A percentile compares a stretch with the other conserved stretches of the same genome.
phyloP scores from a whole-genome alignment of 2,797 vertebrate species.

The Acanthurus leucopareius region DNA sequence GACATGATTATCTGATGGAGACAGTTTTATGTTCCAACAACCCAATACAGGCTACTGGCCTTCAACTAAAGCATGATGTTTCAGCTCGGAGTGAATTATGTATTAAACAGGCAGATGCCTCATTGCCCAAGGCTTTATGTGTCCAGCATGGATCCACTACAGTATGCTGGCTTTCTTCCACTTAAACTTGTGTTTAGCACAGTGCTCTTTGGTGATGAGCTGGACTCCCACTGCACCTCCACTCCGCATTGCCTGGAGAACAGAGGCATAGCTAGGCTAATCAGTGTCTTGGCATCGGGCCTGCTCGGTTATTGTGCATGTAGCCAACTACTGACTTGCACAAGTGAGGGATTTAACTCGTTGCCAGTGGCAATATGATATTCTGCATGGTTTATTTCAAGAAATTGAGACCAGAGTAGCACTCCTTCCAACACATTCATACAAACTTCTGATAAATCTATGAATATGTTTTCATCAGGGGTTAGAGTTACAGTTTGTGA shows the following conservation, averaged over 20 bases:
- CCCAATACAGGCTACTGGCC: slow-evolving; percentile 65
- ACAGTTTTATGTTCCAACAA: slow-evolving; percentile 75
- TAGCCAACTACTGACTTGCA: slow-evolving; percentile 72
- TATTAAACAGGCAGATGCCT: slow-evolving; percentile 84
- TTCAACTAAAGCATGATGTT: slow-evolving; percentile 75
- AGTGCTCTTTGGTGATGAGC: slow-evolving; percentile 80
- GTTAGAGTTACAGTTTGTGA: background rate
- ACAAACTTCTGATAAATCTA: background rate
- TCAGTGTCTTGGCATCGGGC: slow-evolving; percentile 81
- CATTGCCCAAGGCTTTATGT: slow-evolving; percentile 81
- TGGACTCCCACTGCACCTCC: slow-evolving; percentile 77
- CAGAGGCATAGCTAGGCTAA: slow-evolving; percentile 78
- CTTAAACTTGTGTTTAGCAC: slow-evolving; percentile 83
- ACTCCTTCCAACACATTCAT: background rate
- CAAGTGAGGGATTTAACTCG: slow-evolving; percentile 71
- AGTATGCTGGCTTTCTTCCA: slow-evolving; percentile 83
- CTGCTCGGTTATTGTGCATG: slow-evolving; percentile 73
- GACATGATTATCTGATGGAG: slow-evolving; percentile 68
- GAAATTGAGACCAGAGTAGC: slow-evolving; percentile 44
- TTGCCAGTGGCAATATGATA: slow-evolving; percentile 59
- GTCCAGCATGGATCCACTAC: slow-evolving; percentile 79
- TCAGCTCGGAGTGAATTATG: slow-evolving; percentile 82
- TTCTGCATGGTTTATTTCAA: slow-evolving; percentile 62
- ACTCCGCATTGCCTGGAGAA: slow-evolving; percentile 74
- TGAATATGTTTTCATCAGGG: background rate